These are phyloP conservation scores for Ctenomys sociabilis DNA, from an alignment of 2,113 vertebrate genomes.

Conservation along the genomic window DNA sequence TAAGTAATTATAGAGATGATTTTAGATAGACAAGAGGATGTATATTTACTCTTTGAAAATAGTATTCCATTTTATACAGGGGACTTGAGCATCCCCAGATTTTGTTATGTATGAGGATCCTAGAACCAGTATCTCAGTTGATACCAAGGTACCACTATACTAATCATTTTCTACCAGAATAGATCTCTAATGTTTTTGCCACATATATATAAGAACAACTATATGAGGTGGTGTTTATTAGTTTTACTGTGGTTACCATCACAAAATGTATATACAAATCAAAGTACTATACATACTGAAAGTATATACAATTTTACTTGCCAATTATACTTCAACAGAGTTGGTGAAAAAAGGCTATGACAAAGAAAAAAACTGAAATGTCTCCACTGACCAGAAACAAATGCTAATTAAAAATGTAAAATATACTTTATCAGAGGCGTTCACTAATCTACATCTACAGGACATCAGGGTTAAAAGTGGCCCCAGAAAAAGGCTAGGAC, in stretches of 20 bases:
- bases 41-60: background rate
- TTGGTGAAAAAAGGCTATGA: background rate
- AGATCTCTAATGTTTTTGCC: background rate
- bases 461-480: background rate
- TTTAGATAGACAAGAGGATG: background rate
- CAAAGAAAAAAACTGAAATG: background rate
- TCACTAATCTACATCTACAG: background rate
- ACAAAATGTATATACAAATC: background rate
- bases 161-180: background rate
- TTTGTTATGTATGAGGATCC: background rate
- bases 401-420: constrained; percentile 32
- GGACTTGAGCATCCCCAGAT: background rate
- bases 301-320: background rate
- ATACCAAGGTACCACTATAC: background rate
- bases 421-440: background rate
- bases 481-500: background rate
- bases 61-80: background rate
- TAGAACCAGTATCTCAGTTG: background rate
- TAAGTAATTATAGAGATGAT: background rate
- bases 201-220: background rate
- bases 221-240: background rate
- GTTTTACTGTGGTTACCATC: background rate
- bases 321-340: background rate
- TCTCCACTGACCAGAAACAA: constrained; percentile 1
- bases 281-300: background rate